Conservation (phyloP, 2,797 vertebrate species). For the Peromyscus nudipes region DNA sequence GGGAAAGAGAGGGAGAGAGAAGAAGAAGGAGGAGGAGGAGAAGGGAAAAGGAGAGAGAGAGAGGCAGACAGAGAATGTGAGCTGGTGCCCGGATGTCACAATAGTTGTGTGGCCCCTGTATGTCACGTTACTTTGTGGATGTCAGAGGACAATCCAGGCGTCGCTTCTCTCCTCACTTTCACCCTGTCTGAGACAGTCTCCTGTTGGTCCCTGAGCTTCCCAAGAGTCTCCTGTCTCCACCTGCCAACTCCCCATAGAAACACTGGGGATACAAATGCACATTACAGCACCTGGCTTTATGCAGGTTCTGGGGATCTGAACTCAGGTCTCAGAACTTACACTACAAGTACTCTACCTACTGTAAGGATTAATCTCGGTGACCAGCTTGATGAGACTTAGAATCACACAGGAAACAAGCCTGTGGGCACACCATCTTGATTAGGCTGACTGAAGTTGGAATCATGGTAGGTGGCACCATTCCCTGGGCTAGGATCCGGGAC, state of each 20-base stretch:
- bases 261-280: not conserved
- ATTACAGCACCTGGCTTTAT: not conserved
- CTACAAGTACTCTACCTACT: not conserved
- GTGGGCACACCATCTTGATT: not conserved
- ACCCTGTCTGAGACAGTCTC: not conserved
- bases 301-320: not conserved
- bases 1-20: not conserved
- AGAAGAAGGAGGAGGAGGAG: not conserved
- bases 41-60: too few relatives aligned
- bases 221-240: not conserved
- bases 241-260: not conserved
- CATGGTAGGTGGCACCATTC: not conserved
- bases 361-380: not conserved
- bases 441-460: not conserved
- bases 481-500: not conserved
- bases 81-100: not conserved
- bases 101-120: not conserved
- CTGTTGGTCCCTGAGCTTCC: not conserved
- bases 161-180: not conserved
- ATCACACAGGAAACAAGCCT: not conserved
- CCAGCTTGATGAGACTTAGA: not conserved
- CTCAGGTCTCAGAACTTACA: not conserved
- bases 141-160: not conserved
- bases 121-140: not conserved
- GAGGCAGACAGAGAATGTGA: not conserved